Conservation (phyloP, 1,140 invertebrate genomes). For the Aphis craccivora region DNA sequence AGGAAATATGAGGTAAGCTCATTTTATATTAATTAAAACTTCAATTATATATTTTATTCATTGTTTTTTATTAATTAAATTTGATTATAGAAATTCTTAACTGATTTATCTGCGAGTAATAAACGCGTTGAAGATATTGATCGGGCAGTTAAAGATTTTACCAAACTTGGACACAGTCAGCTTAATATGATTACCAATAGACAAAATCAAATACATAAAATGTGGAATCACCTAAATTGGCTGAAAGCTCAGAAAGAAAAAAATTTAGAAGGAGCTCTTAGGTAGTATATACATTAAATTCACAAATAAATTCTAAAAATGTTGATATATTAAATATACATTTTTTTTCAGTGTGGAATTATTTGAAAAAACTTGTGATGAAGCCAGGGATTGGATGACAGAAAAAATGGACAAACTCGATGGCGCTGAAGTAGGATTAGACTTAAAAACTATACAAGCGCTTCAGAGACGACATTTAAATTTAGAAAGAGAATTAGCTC, state of each 20-base stretch:
- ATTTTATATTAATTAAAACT: neutral
- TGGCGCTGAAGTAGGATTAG: slow-evolving; percentile 78
- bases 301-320: neutral
- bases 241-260: slow-evolving; percentile 91
- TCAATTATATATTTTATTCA: neutral
- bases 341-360: slow-evolving; percentile 80
- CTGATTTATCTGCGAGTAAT: slow-evolving; percentile 91
- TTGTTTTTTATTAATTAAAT: neutral
- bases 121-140: slow-evolving; percentile 91
- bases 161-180: slow-evolving; percentile 85
- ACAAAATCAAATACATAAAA: slow-evolving; percentile 83
- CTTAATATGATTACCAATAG: slow-evolving; percentile 82
- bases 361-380: slow-evolving; percentile 92
- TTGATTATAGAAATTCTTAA: slow-evolving; percentile 83
- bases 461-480: slow-evolving; percentile 88
- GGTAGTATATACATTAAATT: slow-evolving; percentile 64
- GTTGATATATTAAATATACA: neutral
- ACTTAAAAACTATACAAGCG: slow-evolving; percentile 90
- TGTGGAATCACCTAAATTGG: slow-evolving; percentile 88
- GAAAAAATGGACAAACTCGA: slow-evolving; percentile 90
- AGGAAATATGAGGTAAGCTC: slow-evolving; percentile 86
- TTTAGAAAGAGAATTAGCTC: slow-evolving; percentile 86
- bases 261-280: slow-evolving; percentile 88
- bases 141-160: slow-evolving; percentile 84
- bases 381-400: slow-evolving; percentile 92